Percentiles rank a stretch among this genome's conserved stretches.
Conservation (phyloP, 2,797 vertebrate species). For the Halcyon leucocephala region DNA sequence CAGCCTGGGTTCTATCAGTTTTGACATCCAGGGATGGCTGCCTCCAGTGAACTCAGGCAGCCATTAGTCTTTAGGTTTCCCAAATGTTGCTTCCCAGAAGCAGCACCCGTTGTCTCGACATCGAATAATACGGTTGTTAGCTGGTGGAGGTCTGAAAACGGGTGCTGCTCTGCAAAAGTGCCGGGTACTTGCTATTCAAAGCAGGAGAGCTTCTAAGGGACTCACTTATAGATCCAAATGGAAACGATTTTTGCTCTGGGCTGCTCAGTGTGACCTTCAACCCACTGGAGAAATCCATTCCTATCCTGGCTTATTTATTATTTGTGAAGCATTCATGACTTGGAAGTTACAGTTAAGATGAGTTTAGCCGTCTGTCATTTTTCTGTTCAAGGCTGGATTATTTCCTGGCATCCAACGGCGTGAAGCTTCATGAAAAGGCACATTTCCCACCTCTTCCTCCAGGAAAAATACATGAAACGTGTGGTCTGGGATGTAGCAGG, state of each 20-base stretch:
- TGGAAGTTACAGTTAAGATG: constrained; percentile 17
- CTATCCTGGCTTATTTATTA: constrained; percentile 42
- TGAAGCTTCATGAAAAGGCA: background rate
- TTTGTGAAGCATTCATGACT: constrained; percentile 62
- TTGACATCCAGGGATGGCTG: background rate
- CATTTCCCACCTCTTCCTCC: background rate
- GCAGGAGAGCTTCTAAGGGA: constrained; percentile 25
- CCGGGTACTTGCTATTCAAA: constrained; percentile 40
- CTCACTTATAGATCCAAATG: constrained; percentile 53
- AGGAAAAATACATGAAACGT: background rate
- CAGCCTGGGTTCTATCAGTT: background rate
- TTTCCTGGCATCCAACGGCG: background rate
- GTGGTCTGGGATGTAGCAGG: background rate
- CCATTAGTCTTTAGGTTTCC: background rate
- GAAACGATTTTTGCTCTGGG: constrained; percentile 65
- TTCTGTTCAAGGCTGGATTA: background rate
- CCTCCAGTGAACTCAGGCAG: background rate
- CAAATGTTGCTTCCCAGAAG: background rate
- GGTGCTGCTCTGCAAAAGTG: background rate
- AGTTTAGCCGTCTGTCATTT: constrained; percentile 17
- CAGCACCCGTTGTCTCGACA: background rate
- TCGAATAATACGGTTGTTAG: background rate
- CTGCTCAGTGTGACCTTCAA: constrained; percentile 49
- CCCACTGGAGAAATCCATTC: constrained; percentile 60
- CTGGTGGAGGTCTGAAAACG: background rate